A percentile compares a stretch with the other conserved stretches of the same genome.
Evolutionary conservation across 2,797 vertebrate genomes (phyloP).

Genomic region (Okamejei kenojei): DNA sequence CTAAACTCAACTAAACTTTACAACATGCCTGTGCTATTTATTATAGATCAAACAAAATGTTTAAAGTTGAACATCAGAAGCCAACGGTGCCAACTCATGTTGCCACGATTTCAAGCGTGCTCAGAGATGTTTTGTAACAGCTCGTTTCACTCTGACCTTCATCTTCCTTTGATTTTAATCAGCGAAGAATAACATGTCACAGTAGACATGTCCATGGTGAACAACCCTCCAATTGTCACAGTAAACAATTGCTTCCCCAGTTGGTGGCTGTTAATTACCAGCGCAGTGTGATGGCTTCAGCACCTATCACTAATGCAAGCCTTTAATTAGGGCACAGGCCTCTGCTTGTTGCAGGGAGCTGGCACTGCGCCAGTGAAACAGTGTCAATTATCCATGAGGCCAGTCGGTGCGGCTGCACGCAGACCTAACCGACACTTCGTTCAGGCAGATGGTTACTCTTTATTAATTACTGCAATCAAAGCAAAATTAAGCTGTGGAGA

Average conservation of each 20-base stretch:
- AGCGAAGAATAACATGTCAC: neutral
- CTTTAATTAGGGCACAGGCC: neutral
- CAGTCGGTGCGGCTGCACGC: neutral
- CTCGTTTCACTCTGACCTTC: constrained; percentile 17
- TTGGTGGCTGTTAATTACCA: constrained; percentile 13
- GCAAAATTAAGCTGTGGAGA: constrained; percentile 4
- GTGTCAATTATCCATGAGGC: neutral
- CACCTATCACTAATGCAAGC: neutral
- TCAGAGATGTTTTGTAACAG: constrained; percentile 3
- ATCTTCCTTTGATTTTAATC: constrained; percentile 19
- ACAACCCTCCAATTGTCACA: no score
- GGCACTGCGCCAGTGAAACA: neutral
- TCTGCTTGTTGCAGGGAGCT: neutral
- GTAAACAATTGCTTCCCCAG: neutral
- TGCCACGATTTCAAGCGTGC: neutral
- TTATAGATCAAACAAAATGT: neutral
- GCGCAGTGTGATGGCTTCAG: neutral
- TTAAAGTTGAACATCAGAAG: constrained; percentile 6
- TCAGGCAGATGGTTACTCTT: constrained; percentile 19
- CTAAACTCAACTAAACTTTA: neutral
- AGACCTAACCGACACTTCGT: neutral
- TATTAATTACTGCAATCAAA: constrained; percentile 33
- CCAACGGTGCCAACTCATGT: neutral
- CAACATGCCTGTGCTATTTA: neutral
- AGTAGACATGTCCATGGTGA: no score